These are phyloP conservation scores for Heliconius melpomene DNA, from an alignment of 1,140 invertebrate genomes.

Conservation along the genomic window DNA sequence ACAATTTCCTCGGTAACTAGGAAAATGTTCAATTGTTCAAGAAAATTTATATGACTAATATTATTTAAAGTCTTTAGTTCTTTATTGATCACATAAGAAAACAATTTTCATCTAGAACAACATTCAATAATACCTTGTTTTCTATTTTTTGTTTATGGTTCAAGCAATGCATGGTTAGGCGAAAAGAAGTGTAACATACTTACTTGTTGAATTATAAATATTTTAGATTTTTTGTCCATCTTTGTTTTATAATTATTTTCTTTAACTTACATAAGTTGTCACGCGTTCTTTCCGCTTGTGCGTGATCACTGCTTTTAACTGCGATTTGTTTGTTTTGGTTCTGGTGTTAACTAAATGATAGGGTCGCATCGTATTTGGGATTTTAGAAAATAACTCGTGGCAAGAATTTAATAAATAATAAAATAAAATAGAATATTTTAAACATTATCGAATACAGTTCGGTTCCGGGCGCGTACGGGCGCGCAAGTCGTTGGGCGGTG, in stretches of 20 bases:
- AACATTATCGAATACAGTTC: background rate
- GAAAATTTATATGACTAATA: background rate
- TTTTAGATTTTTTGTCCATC: conserved; percentile 70
- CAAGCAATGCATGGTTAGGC: conserved; percentile 76
- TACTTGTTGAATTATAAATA: conserved; percentile 60
- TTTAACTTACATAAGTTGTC: conserved; percentile 66
- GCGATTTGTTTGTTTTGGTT: conserved; percentile 55
- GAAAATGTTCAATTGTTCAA: no score
- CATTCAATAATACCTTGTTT: background rate
- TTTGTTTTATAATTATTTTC: conserved; percentile 68
- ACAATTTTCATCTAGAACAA: background rate
- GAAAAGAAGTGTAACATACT: conserved; percentile 75
- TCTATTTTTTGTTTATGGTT: conserved; percentile 49
- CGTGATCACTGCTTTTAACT: conserved; percentile 76
- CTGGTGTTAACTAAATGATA: background rate
- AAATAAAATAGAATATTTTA: no score
- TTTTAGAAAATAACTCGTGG: background rate
- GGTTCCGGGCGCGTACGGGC: conserved; percentile 71
- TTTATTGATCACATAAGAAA: conserved; percentile 20
- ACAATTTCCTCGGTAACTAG: no score
- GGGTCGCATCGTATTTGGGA: conserved; percentile 13
- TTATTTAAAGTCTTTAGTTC: background rate
- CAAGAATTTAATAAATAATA: no score
- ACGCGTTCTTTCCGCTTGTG: conserved; percentile 79
- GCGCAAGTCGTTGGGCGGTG: conserved; percentile 56